phyloP scores from a whole-genome alignment of 2,888 invertebrate species.

The Acanthosepion pharaonis region DNA sequence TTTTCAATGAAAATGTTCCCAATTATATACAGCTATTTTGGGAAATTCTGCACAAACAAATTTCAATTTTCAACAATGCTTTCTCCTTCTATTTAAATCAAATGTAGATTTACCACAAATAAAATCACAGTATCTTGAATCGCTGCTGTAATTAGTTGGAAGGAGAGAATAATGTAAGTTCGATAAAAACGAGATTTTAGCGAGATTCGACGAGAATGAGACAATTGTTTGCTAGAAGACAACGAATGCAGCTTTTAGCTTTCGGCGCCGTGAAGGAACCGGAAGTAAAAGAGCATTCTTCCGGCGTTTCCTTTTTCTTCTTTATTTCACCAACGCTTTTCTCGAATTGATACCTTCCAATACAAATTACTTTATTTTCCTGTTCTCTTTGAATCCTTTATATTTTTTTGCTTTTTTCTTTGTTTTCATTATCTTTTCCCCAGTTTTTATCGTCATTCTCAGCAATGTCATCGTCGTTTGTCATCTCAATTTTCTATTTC shows the following conservation, averaged over 20 bases:
- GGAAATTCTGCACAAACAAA: background rate
- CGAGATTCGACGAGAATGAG: background rate
- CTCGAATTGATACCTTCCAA: slow-evolving; percentile 6
- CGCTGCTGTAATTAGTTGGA: background rate
- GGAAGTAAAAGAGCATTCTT: background rate
- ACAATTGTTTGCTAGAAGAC: background rate
- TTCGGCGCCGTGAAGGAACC: slow-evolving; percentile 33
- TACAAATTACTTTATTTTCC: background rate
- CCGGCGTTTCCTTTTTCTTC: background rate
- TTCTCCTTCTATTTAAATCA: background rate
- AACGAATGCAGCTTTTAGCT: background rate
- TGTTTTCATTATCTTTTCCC: background rate
- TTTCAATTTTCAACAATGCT: background rate
- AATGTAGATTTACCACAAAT: background rate
- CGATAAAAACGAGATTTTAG: background rate
- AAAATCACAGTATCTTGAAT: background rate
- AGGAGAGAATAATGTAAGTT: background rate
- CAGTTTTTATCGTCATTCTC: background rate
- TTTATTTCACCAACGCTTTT: background rate
- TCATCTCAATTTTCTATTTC: slow-evolving; percentile 4
- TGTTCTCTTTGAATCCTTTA: background rate
- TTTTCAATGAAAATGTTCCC: background rate
- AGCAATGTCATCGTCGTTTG: slow-evolving; percentile 33
- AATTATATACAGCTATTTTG: background rate
- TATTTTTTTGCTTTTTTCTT: background rate